These are phyloP conservation scores for Trypoxylus dichotomus DNA, from an alignment of 1,140 invertebrate species.

Conservation along the genomic window DNA sequence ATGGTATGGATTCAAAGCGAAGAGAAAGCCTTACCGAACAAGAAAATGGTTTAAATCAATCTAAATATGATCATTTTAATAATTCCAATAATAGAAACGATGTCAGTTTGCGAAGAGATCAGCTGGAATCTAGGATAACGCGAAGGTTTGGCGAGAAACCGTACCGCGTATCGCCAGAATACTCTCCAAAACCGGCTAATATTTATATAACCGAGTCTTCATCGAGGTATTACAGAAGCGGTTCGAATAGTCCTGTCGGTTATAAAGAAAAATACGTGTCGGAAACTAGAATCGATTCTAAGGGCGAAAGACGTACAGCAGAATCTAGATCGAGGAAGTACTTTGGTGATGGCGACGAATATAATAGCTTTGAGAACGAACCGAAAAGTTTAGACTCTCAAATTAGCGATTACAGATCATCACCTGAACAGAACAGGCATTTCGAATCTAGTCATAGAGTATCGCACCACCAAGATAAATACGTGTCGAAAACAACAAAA, in stretches of 20 bases:
- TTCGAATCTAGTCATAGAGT: constrained; percentile 59
- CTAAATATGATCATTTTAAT: constrained; percentile 46
- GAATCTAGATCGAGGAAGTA: constrained; percentile 57
- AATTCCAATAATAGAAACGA: constrained; percentile 58
- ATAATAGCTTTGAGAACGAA: constrained; percentile 59
- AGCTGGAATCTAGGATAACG: constrained; percentile 73
- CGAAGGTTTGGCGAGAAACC: constrained; percentile 58
- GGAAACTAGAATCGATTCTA: constrained; percentile 58
- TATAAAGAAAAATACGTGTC: constrained; percentile 58
- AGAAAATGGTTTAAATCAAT: constrained; percentile 36
- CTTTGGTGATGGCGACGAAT: constrained; percentile 51
- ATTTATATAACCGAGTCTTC: constrained; percentile 58
- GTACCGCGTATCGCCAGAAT: constrained; percentile 57
- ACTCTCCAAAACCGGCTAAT: constrained; percentile 55
- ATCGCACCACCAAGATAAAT: constrained; percentile 49
- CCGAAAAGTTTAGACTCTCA: constrained; percentile 67
- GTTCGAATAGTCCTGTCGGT: constrained; percentile 53
- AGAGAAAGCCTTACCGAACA: constrained; percentile 56
- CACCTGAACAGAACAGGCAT: constrained; percentile 58
- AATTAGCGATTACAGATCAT: constrained; percentile 59
- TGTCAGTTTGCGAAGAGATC: constrained; percentile 69
- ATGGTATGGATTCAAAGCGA: constrained; percentile 66
- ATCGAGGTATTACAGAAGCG: constrained; percentile 56
- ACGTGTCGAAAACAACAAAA: constrained; percentile 52
- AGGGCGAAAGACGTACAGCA: constrained; percentile 59